Evolutionary conservation across 2,888 invertebrate species (phyloP).

Genomic region (Macrostomum cliftonense): DNA sequence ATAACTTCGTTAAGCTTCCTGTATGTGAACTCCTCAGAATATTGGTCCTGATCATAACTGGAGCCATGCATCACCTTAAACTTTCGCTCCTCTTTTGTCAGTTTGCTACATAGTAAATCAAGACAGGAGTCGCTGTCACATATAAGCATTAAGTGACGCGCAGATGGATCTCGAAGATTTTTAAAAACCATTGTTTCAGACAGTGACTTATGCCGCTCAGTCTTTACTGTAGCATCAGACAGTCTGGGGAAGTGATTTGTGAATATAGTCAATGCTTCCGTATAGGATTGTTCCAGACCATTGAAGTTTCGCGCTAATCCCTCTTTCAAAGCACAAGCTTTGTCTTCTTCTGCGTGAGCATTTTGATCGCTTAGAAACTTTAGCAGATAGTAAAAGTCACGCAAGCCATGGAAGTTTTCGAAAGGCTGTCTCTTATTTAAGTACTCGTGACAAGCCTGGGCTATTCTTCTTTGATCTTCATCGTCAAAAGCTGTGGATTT

Average conservation of each 20-base stretch:
- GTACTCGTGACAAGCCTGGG: conserved; percentile 11
- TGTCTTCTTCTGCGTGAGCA: not conserved
- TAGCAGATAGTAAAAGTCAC: conserved; percentile 13
- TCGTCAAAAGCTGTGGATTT: not conserved
- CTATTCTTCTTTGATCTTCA: conserved; percentile 4
- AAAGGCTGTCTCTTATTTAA: conserved; percentile 5
- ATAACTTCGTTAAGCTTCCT: conserved; percentile 18
- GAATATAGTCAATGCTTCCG: conserved; percentile 12
- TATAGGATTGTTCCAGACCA: conserved; percentile 14
- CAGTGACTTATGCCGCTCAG: not conserved
- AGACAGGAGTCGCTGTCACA: conserved; percentile 10
- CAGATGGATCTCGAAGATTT: conserved; percentile 15
- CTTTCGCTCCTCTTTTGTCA: conserved; percentile 10
- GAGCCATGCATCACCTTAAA: conserved; percentile 19
- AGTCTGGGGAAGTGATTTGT: conserved; percentile 2
- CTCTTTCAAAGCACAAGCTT: not conserved
- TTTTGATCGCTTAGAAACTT: conserved; percentile 3
- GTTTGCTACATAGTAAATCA: not conserved
- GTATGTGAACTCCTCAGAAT: conserved; percentile 19
- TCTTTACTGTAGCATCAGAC: not conserved
- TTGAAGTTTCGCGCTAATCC: conserved; percentile 19
- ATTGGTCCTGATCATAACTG: conserved; percentile 19
- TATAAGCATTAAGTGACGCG: conserved; percentile 17
- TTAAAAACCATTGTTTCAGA: conserved; percentile 13
- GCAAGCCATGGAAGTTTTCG: conserved; percentile 12